Conservation (phyloP, 2,888 invertebrate genomes). For the Exocentrus adspersus region DNA sequence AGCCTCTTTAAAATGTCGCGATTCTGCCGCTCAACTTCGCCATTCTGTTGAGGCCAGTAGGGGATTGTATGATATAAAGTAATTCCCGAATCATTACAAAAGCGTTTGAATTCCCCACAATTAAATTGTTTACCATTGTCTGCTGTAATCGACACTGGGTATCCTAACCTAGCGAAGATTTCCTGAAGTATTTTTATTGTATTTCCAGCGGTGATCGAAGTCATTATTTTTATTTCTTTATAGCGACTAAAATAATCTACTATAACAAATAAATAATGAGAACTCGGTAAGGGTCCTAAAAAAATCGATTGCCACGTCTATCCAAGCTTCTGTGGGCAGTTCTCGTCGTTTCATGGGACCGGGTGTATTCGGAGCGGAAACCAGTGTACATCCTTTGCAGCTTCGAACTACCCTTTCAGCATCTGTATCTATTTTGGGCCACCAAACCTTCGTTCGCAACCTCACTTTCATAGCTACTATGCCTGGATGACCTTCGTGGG, state of each 20-base stretch:
- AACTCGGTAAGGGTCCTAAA: constrained; percentile 44
- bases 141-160: constrained; percentile 34
- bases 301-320: constrained; percentile 47
- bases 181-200: constrained; percentile 37
- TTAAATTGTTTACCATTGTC: constrained; percentile 46
- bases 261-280: constrained; percentile 44
- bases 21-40: constrained; percentile 50
- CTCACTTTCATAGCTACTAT: constrained; percentile 54
- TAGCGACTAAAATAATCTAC: constrained; percentile 45
- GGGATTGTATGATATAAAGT: constrained; percentile 38
- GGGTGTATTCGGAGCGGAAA: constrained; percentile 30
- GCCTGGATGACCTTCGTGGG: constrained; percentile 56
- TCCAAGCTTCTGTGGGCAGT: constrained; percentile 37
- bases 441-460: constrained; percentile 55
- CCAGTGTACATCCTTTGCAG: constrained; percentile 30
- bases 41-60: constrained; percentile 47
- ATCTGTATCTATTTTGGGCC: constrained; percentile 47
- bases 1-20: constrained; percentile 45
- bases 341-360: constrained; percentile 41
- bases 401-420: constrained; percentile 31
- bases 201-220: constrained; percentile 27
- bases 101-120: constrained; percentile 33
- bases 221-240: constrained; percentile 5
- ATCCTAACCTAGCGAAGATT: constrained; percentile 41
- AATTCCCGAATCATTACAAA: constrained; percentile 17